These are phyloP conservation scores for Zelleria hepariella DNA, from an alignment of 2,888 invertebrate genomes.

Conservation along the genomic window DNA sequence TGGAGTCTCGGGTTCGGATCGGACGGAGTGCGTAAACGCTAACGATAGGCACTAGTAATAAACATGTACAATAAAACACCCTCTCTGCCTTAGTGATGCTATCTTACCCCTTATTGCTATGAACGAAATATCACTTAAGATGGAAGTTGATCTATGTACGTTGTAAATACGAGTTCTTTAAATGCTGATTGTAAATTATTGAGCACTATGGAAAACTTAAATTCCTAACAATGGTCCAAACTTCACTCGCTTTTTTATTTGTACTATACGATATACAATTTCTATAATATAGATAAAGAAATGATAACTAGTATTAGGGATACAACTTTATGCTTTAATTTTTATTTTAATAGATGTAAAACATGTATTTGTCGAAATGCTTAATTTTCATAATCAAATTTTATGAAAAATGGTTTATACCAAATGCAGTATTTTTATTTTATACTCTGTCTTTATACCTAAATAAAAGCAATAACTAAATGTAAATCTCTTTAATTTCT, in stretches of 20 bases:
- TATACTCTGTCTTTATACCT: conserved; percentile 69
- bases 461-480: conserved; percentile 65
- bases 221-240: conserved; percentile 72
- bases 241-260: conserved; percentile 69
- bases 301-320: conserved; percentile 51
- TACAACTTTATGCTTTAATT: conserved; percentile 63
- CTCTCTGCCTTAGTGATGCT: conserved; percentile 69
- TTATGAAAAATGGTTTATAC: conserved; percentile 64
- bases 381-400: conserved; percentile 68
- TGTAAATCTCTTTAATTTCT: conserved; percentile 7
- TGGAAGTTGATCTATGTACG: conserved; percentile 43
- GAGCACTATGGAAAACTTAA: conserved; percentile 65
- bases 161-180: conserved; percentile 61
- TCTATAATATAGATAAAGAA: conserved; percentile 59
- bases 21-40: neutral
- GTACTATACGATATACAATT: conserved; percentile 68
- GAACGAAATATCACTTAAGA: conserved; percentile 50
- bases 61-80: conserved; percentile 66
- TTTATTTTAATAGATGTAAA: conserved; percentile 58
- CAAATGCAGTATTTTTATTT: conserved; percentile 72
- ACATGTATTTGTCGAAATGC: conserved; percentile 65
- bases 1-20: neutral
- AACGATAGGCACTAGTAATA: conserved; percentile 40
- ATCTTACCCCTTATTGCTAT: conserved; percentile 56
- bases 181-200: conserved; percentile 53